Evolutionary conservation across 2,888 invertebrate species (phyloP).

Genomic region (Pollenia labialis): DNA sequence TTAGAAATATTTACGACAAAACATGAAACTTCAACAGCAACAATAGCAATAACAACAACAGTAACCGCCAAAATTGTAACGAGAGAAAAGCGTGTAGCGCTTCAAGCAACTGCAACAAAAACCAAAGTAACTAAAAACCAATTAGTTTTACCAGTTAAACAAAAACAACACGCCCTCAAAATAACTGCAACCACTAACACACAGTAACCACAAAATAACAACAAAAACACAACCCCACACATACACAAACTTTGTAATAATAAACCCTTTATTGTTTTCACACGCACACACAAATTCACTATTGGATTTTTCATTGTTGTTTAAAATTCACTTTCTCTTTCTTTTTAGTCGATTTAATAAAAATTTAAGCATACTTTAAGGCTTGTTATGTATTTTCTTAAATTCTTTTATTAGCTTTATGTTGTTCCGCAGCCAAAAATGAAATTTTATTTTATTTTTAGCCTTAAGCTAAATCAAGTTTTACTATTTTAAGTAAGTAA

Average conservation of each 20-base stretch:
- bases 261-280: not conserved
- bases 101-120: conserved; percentile 61
- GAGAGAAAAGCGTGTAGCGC: conserved; percentile 39
- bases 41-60: not conserved
- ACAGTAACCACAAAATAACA: conserved; percentile 60
- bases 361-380: conserved; percentile 53
- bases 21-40: not conserved
- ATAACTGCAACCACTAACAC: conserved; percentile 65
- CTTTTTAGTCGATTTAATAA: conserved; percentile 46
- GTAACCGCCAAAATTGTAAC: not conserved
- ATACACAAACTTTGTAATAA: conserved; percentile 18
- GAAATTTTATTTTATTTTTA: conserved; percentile 12
- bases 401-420: conserved; percentile 14
- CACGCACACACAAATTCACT: not conserved
- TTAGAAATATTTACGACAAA: conserved; percentile 28
- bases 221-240: conserved; percentile 16
- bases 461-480: conserved; percentile 34
- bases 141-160: conserved; percentile 65
- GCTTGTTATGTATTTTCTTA: conserved; percentile 3
- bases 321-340: not conserved
- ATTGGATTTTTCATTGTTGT: not conserved
- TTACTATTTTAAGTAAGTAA: not conserved
- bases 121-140: conserved; percentile 68
- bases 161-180: conserved; percentile 61
- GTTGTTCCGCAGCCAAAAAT: conserved; percentile 6